phyloP scores from a whole-genome alignment of 2,797 vertebrate genomes.

The Melanotaenia pygmaea region DNA sequence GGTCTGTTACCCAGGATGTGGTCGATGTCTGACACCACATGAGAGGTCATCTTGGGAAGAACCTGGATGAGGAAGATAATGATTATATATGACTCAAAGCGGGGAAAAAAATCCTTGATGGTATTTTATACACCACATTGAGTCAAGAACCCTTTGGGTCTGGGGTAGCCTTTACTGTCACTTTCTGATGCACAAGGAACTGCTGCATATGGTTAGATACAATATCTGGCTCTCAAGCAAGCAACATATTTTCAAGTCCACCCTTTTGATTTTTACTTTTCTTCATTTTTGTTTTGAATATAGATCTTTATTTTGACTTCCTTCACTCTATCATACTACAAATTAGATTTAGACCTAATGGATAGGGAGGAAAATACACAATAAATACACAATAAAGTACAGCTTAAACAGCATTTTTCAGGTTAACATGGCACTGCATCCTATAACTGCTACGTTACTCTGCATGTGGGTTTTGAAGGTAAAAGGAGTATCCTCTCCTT shows the following conservation, averaged over 20 bases:
- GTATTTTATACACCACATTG: background rate
- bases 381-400: background rate
- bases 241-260: background rate
- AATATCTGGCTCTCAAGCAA: background rate
- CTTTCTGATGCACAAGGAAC: background rate
- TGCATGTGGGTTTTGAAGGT: background rate
- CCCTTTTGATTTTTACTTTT: too few relatives aligned
- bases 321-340: too few relatives aligned
- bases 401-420: too few relatives aligned
- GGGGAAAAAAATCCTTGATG: background rate
- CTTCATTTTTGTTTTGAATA: too few relatives aligned
- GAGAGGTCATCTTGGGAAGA: conserved; percentile 98
- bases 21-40: conserved; percentile 94
- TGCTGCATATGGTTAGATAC: background rate
- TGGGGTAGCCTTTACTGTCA: background rate
- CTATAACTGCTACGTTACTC: background rate
- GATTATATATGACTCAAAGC: background rate
- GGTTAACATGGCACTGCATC: background rate
- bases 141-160: background rate
- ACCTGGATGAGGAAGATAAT: conserved; percentile 80
- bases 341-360: background rate
- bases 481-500: background rate
- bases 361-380: background rate
- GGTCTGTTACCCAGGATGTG: conserved; percentile 96
- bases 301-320: too few relatives aligned